Evolutionary conservation across 2,888 invertebrate species (phyloP), one percentile per base, ranked within the genome.

Genomic region (Drosophila multiciliata): DNA sequence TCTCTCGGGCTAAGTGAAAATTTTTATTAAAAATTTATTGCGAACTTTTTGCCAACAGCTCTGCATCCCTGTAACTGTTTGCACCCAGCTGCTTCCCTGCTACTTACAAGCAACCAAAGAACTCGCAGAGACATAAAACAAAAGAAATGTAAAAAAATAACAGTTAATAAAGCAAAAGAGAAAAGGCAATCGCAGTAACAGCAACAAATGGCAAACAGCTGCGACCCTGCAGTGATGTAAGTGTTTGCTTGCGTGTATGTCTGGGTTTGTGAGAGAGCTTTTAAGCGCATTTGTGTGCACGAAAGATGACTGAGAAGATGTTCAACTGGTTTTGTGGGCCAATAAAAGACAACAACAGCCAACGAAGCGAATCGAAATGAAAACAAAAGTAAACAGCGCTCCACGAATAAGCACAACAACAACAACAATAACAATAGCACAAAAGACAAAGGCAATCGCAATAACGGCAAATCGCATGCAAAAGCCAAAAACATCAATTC

Each of bases 1-100:
- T 52, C 33, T 48, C 49, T 72, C 52, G 65, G 65, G 71, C 63
- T 76, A 74, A 71, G 73, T 67, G 68, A 54, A 83, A 79, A 83
- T 77, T 70, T 75, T 67, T 49, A 84, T 87, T 87, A 87, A 77
- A 89, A 83, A 85, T 89, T 81, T 89, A 86, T 87, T 73, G 61
- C 73, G 36, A 89, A 79, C 79, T 73, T 81, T 69, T 71, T 52
- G 15, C 49, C 35, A 53, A 15, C 17, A 15, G 26, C 50, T 26
- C 42, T 53, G 45, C 45, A 8, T 20, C 45, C 36, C 33, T 23
- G 33, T 36, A 29, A 35, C 35, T n/a, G 54, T 32, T 29, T 20
- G 70, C 71, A 48, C 23, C 53, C 59, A 50, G 32, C 55, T 55
- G 62, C 40, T 26, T 33, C 35, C 29, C 15, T 54, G 40, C 71